These are phyloP conservation scores for Heliocidaris tuberculata DNA, from an alignment of 35 echinoderm and acorn worm species.

Conservation along the genomic window DNA sequence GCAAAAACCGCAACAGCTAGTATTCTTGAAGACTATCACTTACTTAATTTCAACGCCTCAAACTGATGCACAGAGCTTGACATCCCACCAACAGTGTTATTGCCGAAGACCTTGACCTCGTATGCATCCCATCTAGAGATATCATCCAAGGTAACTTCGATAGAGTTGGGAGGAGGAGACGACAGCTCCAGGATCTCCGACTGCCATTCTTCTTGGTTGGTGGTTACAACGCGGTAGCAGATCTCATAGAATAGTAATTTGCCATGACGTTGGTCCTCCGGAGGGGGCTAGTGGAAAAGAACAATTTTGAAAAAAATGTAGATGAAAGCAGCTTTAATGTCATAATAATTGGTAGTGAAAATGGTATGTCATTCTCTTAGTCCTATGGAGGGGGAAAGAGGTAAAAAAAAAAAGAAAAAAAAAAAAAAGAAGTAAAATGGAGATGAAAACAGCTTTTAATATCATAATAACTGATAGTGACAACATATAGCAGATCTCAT, in stretches of 20 bases:
- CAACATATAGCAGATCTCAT: too few relatives aligned
- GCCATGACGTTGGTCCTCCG: background rate
- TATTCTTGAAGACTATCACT: background rate
- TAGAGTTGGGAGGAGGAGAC: background rate
- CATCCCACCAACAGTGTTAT: background rate
- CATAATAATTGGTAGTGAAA: too few relatives aligned
- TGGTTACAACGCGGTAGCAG: background rate
- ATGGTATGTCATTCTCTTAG: too few relatives aligned
- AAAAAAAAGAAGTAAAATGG: background rate
- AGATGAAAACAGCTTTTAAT: too few relatives aligned
- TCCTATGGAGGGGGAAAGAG: background rate
- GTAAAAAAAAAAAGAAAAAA: background rate
- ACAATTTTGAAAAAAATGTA: background rate
- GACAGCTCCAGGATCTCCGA: background rate
- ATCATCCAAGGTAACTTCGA: too few relatives aligned
- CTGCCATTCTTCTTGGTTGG: background rate
- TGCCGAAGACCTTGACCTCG: constrained; percentile 38
- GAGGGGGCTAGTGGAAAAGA: background rate
- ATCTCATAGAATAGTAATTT: constrained; percentile 19
- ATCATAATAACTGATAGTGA: too few relatives aligned
- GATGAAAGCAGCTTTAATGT: background rate
- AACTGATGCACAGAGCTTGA: constrained; percentile 21
- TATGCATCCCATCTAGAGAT: constrained; percentile 21
- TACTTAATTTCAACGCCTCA: background rate
- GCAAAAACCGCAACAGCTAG: background rate